Evolutionary conservation across 1,140 invertebrate genomes (phyloP).

Genomic region (Leptinotarsa texana): DNA sequence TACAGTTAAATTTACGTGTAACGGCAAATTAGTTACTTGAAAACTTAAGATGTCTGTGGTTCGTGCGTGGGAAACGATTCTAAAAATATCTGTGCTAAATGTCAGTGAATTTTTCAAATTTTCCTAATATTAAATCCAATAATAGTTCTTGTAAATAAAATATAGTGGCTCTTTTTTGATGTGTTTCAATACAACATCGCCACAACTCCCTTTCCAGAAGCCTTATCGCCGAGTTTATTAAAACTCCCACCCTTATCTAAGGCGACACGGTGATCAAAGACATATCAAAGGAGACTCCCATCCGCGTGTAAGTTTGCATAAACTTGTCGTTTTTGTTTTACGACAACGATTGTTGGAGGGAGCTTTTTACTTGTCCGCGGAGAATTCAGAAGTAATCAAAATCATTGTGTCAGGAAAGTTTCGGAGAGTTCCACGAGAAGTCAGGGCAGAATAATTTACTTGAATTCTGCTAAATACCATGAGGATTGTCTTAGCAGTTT

Average conservation of each 20-base stretch:
- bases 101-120: no score
- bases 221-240: no score
- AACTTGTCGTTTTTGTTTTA: slow-evolving; percentile 41
- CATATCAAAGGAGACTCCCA: slow-evolving; percentile 15
- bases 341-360: slow-evolving; percentile 33
- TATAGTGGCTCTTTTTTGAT: no score
- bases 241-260: background rate
- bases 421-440: slow-evolving; percentile 34
- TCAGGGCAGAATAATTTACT: slow-evolving; percentile 41
- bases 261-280: slow-evolving; percentile 10
- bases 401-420: slow-evolving; percentile 44
- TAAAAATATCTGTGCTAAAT: no score
- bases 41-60: no score
- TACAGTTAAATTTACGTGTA: no score
- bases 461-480: slow-evolving; percentile 47
- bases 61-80: no score
- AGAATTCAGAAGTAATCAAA: slow-evolving; percentile 44
- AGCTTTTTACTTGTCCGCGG: slow-evolving; percentile 37
- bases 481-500: slow-evolving; percentile 42
- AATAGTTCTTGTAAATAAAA: no score
- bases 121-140: no score
- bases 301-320: slow-evolving; percentile 37
- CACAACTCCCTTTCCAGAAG: no score
- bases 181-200: no score
- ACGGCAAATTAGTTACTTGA: no score